Conservation (phyloP, 2,888 invertebrate species). For the Oasisia sp. region DNA sequence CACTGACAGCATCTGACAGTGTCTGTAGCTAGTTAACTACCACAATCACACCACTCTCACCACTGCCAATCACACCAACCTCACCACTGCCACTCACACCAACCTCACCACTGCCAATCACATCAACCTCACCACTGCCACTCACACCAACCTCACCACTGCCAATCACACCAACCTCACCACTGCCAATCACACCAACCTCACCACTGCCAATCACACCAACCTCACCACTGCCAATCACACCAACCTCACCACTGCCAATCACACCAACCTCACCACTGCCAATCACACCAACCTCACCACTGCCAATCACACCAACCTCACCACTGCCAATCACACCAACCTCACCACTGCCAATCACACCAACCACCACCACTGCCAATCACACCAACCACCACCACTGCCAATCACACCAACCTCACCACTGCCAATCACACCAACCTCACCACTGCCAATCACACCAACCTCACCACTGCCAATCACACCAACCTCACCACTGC, state of each 20-base stretch:
- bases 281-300: background rate
- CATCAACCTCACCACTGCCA: too few species aligned
- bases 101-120: background rate
- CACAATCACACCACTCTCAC: background rate
- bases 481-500: background rate
- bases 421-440: background rate
- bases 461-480: background rate
- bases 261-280: background rate
- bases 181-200: too few species aligned
- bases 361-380: too few species aligned
- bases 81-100: too few species aligned
- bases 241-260: background rate
- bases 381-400: too few species aligned
- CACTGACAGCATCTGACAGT: background rate
- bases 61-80: background rate
- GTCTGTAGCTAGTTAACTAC: background rate
- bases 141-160: too few species aligned
- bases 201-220: too few species aligned
- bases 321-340: too few species aligned
- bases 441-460: background rate
- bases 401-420: too few species aligned
- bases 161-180: too few species aligned
- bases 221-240: background rate
- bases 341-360: background rate
- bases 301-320: too few species aligned